Conservation (phyloP, 2,113 vertebrate genomes). For the Mandrillus leucophaeus region DNA sequence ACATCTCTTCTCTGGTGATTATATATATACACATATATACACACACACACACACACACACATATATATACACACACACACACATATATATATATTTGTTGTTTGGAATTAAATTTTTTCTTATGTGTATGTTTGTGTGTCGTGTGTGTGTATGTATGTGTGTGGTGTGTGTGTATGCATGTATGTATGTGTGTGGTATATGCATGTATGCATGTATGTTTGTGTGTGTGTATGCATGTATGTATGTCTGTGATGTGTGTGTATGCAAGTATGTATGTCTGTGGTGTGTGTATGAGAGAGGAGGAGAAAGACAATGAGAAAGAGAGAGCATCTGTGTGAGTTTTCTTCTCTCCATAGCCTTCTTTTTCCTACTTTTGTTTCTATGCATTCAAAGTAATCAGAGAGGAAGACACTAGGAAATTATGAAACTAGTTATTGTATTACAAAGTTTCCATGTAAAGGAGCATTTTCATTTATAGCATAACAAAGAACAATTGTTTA, state of each 20-base stretch:
- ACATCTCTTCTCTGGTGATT: not conserved
- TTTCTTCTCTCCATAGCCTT: not conserved
- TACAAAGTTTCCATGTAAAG: not conserved
- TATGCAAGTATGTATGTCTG: not conserved
- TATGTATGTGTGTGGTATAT: too few species aligned
- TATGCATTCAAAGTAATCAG: not conserved
- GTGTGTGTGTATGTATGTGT: not conserved
- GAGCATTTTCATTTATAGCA: not conserved
- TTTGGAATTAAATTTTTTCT: not conserved
- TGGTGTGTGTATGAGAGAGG: not conserved
- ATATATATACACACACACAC: rapidly evolving
- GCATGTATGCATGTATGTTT: not conserved
- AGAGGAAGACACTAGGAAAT: not conserved
- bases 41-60: too few species aligned
- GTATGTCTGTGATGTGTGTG: not conserved
- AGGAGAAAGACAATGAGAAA: not conserved
- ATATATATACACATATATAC: not conserved
- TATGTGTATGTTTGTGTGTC: not conserved
- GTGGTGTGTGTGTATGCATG: too few species aligned
- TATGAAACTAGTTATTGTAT: not conserved
- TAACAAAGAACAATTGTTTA: not conserved
- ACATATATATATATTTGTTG: not conserved
- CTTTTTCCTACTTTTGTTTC: not conserved
- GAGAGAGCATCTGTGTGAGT: not conserved
- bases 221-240: too few species aligned